phyloP scores from a whole-genome alignment of 2,113 vertebrate species.

The Xyrauchen texanus region DNA sequence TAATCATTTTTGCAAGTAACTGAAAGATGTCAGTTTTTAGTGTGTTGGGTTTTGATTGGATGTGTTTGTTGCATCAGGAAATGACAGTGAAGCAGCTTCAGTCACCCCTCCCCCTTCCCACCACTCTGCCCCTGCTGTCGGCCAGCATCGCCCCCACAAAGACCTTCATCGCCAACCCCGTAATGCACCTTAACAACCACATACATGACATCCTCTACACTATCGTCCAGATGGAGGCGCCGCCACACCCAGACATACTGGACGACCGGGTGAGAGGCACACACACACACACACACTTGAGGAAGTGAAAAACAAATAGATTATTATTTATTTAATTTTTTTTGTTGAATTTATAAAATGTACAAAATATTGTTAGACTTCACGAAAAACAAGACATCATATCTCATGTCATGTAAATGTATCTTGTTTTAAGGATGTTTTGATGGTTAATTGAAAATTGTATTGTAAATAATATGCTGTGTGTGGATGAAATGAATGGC shows the following conservation, averaged over 20 bases:
- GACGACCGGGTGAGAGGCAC: conserved; percentile 83
- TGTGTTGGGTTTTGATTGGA: not conserved
- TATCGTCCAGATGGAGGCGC: conserved; percentile 86
- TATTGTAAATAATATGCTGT: too few species aligned
- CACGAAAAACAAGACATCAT: too few species aligned
- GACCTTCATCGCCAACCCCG: conserved; percentile 97
- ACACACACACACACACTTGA: not conserved
- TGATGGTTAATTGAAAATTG: too few species aligned
- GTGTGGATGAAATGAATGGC: too few species aligned
- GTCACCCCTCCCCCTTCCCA: conserved; percentile 93
- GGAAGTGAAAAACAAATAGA: too few species aligned
- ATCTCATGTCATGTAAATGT: too few species aligned
- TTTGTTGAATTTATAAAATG: too few species aligned
- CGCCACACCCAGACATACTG: conserved; percentile 83
- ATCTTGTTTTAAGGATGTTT: too few species aligned
- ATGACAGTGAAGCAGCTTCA: conserved; percentile 97
- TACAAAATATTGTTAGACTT: too few species aligned
- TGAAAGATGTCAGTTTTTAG: too few species aligned
- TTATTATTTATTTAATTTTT: too few species aligned
- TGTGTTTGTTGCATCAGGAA: conserved; percentile 75
- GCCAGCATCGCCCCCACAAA: conserved; percentile 94
- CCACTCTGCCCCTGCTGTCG: conserved; percentile 91
- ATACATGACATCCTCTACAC: conserved; percentile 97
- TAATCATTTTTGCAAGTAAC: too few species aligned
- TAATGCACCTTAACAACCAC: conserved; percentile 94